Conservation (phyloP, 2,113 vertebrate species). For the human (Homo sapiens) region DNA sequence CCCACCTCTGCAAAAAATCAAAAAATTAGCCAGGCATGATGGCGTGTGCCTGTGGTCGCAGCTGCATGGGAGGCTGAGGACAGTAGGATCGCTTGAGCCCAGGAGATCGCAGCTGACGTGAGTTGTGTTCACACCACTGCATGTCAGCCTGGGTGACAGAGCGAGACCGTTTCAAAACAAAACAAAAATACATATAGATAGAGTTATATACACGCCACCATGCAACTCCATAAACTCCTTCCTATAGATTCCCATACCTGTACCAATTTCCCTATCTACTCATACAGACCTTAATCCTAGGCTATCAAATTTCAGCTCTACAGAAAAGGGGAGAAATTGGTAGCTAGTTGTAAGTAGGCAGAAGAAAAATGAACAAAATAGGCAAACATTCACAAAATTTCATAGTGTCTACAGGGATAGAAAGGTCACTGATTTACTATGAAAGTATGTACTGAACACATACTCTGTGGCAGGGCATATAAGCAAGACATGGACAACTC, state of each 20-base stretch:
- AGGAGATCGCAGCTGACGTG: too few species aligned
- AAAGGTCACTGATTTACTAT: not conserved
- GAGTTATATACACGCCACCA: not conserved
- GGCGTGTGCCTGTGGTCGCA: too few species aligned
- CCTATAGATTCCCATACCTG: not conserved
- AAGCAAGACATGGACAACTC: fast-evolving
- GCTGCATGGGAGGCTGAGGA: too few species aligned
- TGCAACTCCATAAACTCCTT: not conserved
- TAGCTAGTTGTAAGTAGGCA: not conserved
- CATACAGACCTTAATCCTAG: not conserved
- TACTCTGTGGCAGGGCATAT: not conserved
- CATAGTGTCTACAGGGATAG: not conserved
- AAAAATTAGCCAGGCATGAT: too few species aligned
- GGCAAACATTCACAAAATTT: not conserved
- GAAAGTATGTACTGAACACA: not conserved
- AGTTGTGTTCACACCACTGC: too few species aligned
- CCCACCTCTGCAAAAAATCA: too few species aligned
- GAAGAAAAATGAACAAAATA: not conserved
- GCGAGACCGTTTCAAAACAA: too few species aligned
- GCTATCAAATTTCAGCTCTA: not conserved
- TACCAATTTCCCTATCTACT: not conserved
- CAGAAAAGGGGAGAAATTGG: not conserved
- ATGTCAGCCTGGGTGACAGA: too few species aligned
- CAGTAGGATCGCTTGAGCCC: too few species aligned
- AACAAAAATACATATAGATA: too few species aligned